phyloP scores from a whole-genome alignment of 2,113 vertebrate genomes.

The Barbus barbus region DNA sequence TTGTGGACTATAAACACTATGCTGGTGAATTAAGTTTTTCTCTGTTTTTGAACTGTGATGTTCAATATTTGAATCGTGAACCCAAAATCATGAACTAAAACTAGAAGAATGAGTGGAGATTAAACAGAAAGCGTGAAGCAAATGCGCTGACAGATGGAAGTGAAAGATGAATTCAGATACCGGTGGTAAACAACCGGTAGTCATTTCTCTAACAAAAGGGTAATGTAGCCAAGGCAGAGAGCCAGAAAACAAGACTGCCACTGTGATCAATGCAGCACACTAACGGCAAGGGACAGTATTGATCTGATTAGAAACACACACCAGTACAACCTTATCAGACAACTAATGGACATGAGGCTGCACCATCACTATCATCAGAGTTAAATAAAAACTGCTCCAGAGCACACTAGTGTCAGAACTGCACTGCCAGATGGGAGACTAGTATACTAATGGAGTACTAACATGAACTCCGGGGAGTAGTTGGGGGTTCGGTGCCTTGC shows the following conservation, averaged over 20 bases:
- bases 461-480: too few relatives aligned
- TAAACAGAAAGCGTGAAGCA: neutral
- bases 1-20: too few relatives aligned
- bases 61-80: neutral
- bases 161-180: neutral
- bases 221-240: neutral
- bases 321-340: neutral
- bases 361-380: neutral
- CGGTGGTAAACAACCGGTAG: neutral
- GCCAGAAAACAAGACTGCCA: neutral
- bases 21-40: neutral
- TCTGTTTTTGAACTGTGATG: neutral
- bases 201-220: neutral
- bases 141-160: neutral
- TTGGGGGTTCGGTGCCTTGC: too few relatives aligned
- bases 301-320: neutral
- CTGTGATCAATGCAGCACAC: neutral
- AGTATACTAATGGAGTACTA: too few relatives aligned
- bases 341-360: neutral
- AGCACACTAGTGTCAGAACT: too few relatives aligned
- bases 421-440: too few relatives aligned
- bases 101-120: neutral
- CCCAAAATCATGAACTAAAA: neutral
- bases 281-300: neutral
- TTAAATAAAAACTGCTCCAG: too few relatives aligned